Base-by-base conservation (phyloP, 2,113 vertebrate genomes). In the Copsychus sechellarum region DNA sequence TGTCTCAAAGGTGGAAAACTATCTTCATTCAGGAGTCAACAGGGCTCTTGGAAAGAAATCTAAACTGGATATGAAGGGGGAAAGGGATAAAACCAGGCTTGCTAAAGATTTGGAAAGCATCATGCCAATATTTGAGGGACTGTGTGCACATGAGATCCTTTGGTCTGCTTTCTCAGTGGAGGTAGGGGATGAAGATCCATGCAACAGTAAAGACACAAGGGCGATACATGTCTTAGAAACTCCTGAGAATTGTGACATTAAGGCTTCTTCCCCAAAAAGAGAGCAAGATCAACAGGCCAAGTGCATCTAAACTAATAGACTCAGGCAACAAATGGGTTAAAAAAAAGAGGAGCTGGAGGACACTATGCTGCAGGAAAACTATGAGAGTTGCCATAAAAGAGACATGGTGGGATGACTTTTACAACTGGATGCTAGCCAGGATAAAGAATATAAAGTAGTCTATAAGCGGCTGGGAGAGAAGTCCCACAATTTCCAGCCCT, bases 201-300 rank as follows among this genome's bases (percentile, higher is more conserved):
- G 40, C 29, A 58, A 20, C 15, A 58, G 21, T n/a, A 51, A 58
- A 58, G 25, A 20, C 3, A 31, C 0, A 2, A 70, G 21, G 17
- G 2, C 3, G 53, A 22, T 11, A 31, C 5, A 26, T 58, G 4
- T 38, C 14, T 58, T 26, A 25, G 14, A 47, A 79, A 19, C 6
- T 53, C n/a, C 40, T 47, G 29, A 65, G 38, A 91, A 66, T 40
- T 5, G 24, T 40, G 18, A 47, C 43, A 26, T 53, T 34, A 33
- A 25, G 7, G 1, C 3, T 53, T 60, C 25, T 66, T 8, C 5
- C 28, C 8, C 1, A 11, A 31, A 57, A 31, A 26, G 2, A 5
- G 12, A n/a, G 7, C 2, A 12, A 47, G 12, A 66, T 66, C 14
- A 47, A 26, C 26, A 31, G 29, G 5, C 18, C 21, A 42, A 31